Evolutionary conservation across 2,888 invertebrate genomes (phyloP).

Genomic region (Nymphalis urticae): DNA sequence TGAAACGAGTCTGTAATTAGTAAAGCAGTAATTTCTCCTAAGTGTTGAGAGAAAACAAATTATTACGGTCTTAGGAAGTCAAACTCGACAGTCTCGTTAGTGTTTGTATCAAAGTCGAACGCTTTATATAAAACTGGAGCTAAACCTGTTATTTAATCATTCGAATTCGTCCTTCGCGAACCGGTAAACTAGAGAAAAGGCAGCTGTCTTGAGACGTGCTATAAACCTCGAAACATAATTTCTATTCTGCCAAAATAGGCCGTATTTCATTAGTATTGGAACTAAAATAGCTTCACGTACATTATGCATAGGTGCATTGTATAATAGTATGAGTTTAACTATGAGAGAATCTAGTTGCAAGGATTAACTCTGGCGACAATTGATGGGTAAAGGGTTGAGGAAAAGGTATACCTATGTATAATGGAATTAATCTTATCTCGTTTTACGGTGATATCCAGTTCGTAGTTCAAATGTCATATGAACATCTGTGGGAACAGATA

Average conservation of each 20-base stretch:
- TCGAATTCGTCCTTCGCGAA: constrained; percentile 50
- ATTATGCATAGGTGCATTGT: constrained; percentile 24
- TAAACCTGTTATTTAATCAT: constrained; percentile 53
- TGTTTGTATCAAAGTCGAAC: constrained; percentile 20
- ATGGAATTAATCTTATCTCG: constrained; percentile 48
- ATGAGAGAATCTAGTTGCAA: constrained; percentile 56
- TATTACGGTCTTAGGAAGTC: constrained; percentile 25
- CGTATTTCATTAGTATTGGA: constrained; percentile 3
- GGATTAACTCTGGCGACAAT: constrained; percentile 55
- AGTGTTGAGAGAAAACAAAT: constrained; percentile 32
- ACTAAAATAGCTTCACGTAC: constrained; percentile 9
- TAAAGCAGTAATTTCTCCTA: constrained; percentile 20
- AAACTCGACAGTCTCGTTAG: constrained; percentile 24
- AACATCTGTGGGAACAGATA: constrained; percentile 32
- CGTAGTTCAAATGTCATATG: constrained; percentile 25
- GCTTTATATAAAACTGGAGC: constrained; percentile 20
- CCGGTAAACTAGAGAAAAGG: constrained; percentile 60
- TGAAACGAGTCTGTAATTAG: not conserved
- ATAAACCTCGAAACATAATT: constrained; percentile 38
- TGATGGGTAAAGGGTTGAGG: constrained; percentile 45
- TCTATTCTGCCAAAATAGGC: constrained; percentile 12
- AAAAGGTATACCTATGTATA: constrained; percentile 43
- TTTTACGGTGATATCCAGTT: constrained; percentile 40
- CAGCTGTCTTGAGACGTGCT: constrained; percentile 44
- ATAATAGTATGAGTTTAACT: constrained; percentile 43